These are phyloP conservation scores for Thymelicus acteon DNA, from an alignment of 2,888 invertebrate genomes.

Conservation along the genomic window DNA sequence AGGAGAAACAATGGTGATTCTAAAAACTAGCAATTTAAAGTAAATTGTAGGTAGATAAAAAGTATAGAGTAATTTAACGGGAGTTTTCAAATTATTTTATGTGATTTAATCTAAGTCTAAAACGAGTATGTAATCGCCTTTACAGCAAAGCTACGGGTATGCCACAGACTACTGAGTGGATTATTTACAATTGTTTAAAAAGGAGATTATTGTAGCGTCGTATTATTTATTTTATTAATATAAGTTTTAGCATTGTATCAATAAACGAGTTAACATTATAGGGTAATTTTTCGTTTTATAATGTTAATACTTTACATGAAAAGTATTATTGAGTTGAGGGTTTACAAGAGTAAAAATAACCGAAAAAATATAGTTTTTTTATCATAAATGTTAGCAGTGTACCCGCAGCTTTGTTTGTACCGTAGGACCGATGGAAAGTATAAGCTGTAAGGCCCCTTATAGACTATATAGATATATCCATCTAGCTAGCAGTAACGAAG, in stretches of 20 bases:
- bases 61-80: slow-evolving; percentile 30
- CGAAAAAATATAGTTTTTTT: no score
- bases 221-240: no score
- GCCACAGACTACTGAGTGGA: neutral
- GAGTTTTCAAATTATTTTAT: slow-evolving; percentile 32
- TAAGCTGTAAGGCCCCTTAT: slow-evolving; percentile 12
- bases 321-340: no score
- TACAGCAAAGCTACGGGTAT: slow-evolving; percentile 13
- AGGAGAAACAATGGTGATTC: slow-evolving; percentile 64
- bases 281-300: no score
- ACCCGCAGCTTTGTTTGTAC: slow-evolving; percentile 11
- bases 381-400: neutral
- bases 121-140: slow-evolving; percentile 9
- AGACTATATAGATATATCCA: slow-evolving; percentile 9
- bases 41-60: slow-evolving; percentile 36
- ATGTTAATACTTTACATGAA: no score
- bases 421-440: slow-evolving; percentile 2
- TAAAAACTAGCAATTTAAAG: slow-evolving; percentile 51
- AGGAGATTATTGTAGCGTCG: no score
- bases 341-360: no score
- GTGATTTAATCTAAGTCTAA: slow-evolving; percentile 22
- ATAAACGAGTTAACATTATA: no score
- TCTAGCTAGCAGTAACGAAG: slow-evolving; percentile 18
- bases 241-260: neutral
- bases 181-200: neutral